Percentiles rank a stretch among this genome's conserved stretches.
phyloP scores from a whole-genome alignment of 1,140 invertebrate species.

The Cyclargus thomasi region DNA sequence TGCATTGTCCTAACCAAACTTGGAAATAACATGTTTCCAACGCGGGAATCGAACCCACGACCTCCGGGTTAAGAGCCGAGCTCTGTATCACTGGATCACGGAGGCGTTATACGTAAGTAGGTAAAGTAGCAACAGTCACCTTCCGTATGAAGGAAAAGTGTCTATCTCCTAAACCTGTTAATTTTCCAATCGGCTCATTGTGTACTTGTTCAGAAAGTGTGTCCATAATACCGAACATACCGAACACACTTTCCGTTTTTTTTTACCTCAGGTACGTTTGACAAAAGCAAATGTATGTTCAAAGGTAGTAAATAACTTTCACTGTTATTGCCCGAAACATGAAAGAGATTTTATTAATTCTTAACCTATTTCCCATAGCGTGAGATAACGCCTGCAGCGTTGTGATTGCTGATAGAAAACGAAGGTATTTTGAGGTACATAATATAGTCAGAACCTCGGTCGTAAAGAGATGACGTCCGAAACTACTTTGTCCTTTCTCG shows the following conservation, averaged over 20 bases:
- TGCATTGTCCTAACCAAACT: too few relatives aligned
- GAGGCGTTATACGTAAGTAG: too few relatives aligned
- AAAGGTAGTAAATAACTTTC: background rate
- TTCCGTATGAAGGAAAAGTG: background rate
- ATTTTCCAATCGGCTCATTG: background rate
- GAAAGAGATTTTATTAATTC: background rate
- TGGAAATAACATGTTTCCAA: too few relatives aligned
- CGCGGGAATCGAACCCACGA: too few relatives aligned
- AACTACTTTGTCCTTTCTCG: too few relatives aligned
- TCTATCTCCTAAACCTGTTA: background rate
- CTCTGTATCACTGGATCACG: too few relatives aligned
- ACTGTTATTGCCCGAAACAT: background rate
- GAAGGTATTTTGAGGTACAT: too few relatives aligned
- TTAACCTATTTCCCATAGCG: too few relatives aligned
- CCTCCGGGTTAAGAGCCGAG: too few relatives aligned
- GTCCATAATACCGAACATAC: background rate
- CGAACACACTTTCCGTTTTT: background rate
- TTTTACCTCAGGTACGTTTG: background rate
- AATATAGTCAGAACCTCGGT: too few relatives aligned
- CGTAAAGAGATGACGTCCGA: too few relatives aligned
- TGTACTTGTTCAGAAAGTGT: constrained; percentile 1
- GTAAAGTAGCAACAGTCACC: too few relatives aligned
- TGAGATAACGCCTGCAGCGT: background rate
- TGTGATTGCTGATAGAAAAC: background rate
- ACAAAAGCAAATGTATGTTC: background rate